Evolutionary conservation across 2,888 invertebrate species (phyloP).

Genomic region (Tanytarsus gracilentus): DNA sequence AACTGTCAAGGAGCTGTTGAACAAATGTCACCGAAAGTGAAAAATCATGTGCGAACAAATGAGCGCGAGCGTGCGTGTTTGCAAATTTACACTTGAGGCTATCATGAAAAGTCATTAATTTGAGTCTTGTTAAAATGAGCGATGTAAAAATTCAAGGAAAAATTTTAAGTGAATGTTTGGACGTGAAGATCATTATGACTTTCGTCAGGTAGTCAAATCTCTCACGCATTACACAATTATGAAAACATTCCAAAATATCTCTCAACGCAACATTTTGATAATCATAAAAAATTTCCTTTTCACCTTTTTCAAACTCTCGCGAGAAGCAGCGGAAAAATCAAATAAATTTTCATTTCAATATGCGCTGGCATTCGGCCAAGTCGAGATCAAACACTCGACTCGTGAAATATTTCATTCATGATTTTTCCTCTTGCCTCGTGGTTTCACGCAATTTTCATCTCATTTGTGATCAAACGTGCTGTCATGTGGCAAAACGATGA

Average conservation of each 20-base stretch:
- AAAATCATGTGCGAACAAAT: neutral
- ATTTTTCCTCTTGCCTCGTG: neutral
- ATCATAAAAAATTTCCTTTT: neutral
- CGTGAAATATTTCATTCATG: slow-evolving; percentile 4
- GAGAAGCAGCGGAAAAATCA: neutral
- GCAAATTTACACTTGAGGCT: neutral
- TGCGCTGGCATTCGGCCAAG: too few relatives aligned
- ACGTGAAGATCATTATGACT: too few relatives aligned
- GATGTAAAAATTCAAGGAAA: slow-evolving; percentile 12
- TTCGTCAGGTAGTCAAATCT: too few relatives aligned
- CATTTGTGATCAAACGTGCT: neutral
- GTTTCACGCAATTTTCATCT: neutral
- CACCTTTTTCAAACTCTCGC: neutral
- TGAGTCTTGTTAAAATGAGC: neutral
- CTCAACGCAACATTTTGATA: too few relatives aligned
- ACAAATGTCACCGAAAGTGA: slow-evolving; percentile 5
- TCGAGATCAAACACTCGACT: too few relatives aligned
- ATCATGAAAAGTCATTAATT: slow-evolving; percentile 18
- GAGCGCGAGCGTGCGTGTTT: neutral
- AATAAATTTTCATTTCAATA: too few relatives aligned
- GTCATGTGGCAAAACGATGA: too few relatives aligned
- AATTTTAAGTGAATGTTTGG: too few relatives aligned
- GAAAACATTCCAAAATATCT: too few relatives aligned
- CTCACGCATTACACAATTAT: too few relatives aligned
- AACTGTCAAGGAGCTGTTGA: neutral